These are phyloP conservation scores for Tamandua tetradactyla DNA, from an alignment of 2,797 vertebrate genomes.

Conservation along the genomic window DNA sequence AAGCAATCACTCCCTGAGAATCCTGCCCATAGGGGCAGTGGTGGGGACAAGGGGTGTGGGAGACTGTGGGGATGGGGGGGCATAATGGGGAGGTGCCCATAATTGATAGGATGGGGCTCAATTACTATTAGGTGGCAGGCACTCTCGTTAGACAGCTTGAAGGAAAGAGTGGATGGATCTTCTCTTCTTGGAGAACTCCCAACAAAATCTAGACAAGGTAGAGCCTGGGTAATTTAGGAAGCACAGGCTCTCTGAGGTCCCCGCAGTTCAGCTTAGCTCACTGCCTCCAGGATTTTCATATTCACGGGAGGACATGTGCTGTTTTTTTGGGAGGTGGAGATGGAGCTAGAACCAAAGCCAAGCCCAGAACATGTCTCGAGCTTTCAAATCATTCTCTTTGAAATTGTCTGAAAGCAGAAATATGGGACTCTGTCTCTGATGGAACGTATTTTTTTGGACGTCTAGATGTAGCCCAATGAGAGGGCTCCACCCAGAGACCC, in stretches of 20 bases:
- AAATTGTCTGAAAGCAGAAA: conserved; percentile 15
- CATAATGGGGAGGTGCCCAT: not conserved
- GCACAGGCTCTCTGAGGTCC: not conserved
- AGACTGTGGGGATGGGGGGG: not conserved
- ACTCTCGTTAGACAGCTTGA: not conserved
- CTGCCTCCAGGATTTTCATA: not conserved
- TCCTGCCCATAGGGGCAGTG: accelerated
- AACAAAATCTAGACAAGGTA: not conserved
- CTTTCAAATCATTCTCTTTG: conserved; percentile 48
- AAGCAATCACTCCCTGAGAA: not conserved
- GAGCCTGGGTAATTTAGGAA: not conserved
- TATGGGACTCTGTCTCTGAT: not conserved
- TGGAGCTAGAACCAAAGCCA: conserved; percentile 37
- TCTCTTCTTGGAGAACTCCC: not conserved
- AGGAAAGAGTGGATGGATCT: not conserved
- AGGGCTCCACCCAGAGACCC: not conserved
- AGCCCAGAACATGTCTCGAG: not conserved
- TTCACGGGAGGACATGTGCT: not conserved
- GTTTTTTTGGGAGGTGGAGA: not conserved
- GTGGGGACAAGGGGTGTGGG: not conserved
- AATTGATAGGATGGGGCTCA: not conserved
- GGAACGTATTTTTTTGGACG: not conserved
- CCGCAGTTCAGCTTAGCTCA: not conserved
- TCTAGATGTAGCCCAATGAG: not conserved
- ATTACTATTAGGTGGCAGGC: not conserved